These are phyloP conservation scores for Pelodytes ibericus DNA, from an alignment of 2,797 vertebrate genomes.

Conservation along the genomic window DNA sequence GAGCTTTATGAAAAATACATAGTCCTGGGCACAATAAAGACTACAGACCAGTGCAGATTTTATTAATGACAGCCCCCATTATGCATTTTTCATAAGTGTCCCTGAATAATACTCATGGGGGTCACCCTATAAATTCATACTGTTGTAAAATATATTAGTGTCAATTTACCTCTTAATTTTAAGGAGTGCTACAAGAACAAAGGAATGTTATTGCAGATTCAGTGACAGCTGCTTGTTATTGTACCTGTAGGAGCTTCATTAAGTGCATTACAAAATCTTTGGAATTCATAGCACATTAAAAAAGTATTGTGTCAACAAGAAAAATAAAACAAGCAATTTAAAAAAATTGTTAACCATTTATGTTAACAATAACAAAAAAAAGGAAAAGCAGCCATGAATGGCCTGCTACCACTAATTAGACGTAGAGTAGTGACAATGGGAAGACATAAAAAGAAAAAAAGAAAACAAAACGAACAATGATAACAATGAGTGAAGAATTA, in stretches of 20 bases:
- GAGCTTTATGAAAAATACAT: no score
- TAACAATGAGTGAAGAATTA: conserved; percentile 24
- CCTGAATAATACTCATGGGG: no score
- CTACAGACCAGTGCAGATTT: no score
- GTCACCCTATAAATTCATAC: no score
- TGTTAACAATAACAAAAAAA: background rate
- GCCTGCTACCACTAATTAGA: background rate
- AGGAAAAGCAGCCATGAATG: background rate
- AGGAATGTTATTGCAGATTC: background rate
- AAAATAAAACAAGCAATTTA: background rate
- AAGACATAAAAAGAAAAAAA: conserved; percentile 18
- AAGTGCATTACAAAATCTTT: background rate
- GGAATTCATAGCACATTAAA: background rate
- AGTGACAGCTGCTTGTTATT: background rate
- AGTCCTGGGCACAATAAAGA: no score
- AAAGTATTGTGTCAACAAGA: conserved; percentile 1
- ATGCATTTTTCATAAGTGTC: no score
- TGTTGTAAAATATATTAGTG: no score
- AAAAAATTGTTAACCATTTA: background rate
- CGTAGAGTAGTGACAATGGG: conserved; percentile 28
- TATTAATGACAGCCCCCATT: no score
- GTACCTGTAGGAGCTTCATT: background rate
- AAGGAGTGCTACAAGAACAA: conserved; percentile 9
- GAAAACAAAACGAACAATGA: conserved; percentile 34
- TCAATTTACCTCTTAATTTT: no score